Conservation (phyloP, 2,888 invertebrate genomes). For the Mesodorylaimus sp. region DNA sequence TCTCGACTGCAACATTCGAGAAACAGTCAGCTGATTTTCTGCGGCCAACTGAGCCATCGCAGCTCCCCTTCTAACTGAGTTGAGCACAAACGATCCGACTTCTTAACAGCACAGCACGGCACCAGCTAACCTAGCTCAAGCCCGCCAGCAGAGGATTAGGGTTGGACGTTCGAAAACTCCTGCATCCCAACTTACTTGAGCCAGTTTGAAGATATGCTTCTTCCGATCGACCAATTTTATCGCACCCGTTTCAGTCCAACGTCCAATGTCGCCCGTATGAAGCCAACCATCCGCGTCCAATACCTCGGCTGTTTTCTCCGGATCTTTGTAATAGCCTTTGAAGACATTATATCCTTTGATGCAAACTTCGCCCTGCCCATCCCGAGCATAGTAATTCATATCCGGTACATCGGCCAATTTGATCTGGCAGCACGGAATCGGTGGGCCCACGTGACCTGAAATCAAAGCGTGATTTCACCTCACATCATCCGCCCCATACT, state of each 20-base stretch:
- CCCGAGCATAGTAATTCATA: slow-evolving; percentile 49
- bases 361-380: slow-evolving; percentile 26
- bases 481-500: too few relatives aligned
- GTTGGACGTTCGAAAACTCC: too few relatives aligned
- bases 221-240: slow-evolving; percentile 88
- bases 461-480: background rate
- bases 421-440: slow-evolving; percentile 77
- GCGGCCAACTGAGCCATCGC: too few relatives aligned
- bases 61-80: too few relatives aligned
- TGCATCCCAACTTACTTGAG: too few relatives aligned
- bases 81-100: too few relatives aligned
- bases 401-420: slow-evolving; percentile 92
- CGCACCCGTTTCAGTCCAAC: slow-evolving; percentile 74
- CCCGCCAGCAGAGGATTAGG: too few relatives aligned
- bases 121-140: too few relatives aligned
- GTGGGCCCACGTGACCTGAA: slow-evolving; percentile 73
- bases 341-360: slow-evolving; percentile 44
- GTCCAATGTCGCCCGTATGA: slow-evolving; percentile 90
- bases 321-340: slow-evolving; percentile 63
- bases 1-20: too few relatives aligned
- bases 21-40: too few relatives aligned
- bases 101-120: too few relatives aligned
- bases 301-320: slow-evolving; percentile 72
- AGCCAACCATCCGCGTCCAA: slow-evolving; percentile 77
- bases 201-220: slow-evolving; percentile 93